Evolutionary conservation across 2,888 invertebrate species (phyloP).

Genomic region (Cerceris rybyensis): DNA sequence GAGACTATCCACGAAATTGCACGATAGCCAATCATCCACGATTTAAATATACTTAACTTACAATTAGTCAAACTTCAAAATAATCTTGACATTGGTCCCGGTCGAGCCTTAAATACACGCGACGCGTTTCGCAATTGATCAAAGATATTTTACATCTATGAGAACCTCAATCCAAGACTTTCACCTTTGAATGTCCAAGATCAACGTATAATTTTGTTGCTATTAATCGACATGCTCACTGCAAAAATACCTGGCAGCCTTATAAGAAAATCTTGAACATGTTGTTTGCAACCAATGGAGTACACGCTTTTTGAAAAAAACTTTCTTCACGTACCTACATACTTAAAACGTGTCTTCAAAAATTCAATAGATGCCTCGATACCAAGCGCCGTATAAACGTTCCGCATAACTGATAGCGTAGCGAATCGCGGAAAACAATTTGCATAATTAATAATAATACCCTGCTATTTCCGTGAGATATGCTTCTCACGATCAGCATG

Average conservation of each 20-base stretch:
- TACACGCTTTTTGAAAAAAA: background rate
- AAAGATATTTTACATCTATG: background rate
- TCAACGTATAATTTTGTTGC: background rate
- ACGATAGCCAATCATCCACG: too few relatives aligned
- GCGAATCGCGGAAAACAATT: slow-evolving; percentile 44
- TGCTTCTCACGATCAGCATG: slow-evolving; percentile 36
- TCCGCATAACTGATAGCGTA: slow-evolving; percentile 31
- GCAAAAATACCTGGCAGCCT: background rate
- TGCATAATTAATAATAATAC: slow-evolving; percentile 60
- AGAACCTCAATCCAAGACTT: background rate
- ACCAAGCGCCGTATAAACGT: slow-evolving; percentile 18
- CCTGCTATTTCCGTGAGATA: slow-evolving; percentile 47
- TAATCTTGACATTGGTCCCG: background rate
- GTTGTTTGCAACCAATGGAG: slow-evolving; percentile 4
- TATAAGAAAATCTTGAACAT: background rate
- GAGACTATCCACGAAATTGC: too few relatives aligned
- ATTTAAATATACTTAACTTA: too few relatives aligned
- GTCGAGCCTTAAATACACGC: background rate
- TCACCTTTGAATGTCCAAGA: background rate
- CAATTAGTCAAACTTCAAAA: background rate
- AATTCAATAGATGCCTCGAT: slow-evolving; percentile 7
- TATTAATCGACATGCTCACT: background rate
- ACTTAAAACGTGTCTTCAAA: background rate
- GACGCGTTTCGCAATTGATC: background rate
- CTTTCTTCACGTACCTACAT: background rate